A percentile compares a stretch with the other conserved stretches of the same genome.
Evolutionary conservation across 2,888 invertebrate species (phyloP).

Genomic region (Pristionchus entomophagus): DNA sequence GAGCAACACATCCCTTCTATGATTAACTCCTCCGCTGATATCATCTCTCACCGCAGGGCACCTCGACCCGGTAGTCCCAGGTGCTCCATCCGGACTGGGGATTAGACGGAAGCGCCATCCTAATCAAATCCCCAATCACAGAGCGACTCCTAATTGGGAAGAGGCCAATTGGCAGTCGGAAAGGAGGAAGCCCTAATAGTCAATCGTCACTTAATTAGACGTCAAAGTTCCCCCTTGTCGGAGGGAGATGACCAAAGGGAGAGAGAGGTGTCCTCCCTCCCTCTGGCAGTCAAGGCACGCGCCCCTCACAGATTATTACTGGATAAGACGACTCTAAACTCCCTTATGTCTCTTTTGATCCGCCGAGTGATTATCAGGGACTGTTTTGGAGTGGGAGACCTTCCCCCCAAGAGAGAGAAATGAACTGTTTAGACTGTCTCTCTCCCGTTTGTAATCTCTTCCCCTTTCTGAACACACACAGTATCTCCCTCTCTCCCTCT

Average conservation of each 20-base stretch:
- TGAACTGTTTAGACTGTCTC: constrained; percentile 3
- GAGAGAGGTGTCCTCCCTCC: background rate
- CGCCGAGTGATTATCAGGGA: constrained; percentile 6
- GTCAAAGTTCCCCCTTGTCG: background rate
- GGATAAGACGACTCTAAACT: background rate
- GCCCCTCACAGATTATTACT: constrained; percentile 31
- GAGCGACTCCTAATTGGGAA: constrained; percentile 3
- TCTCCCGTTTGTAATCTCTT: constrained; percentile 15
- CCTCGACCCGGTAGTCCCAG: background rate
- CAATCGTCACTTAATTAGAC: constrained; percentile 21
- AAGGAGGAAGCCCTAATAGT: background rate
- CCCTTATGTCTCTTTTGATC: background rate
- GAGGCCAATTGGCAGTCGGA: constrained; percentile 8
- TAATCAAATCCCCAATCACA: constrained; percentile 29
- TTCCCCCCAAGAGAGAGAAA: too few species aligned
- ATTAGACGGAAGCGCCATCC: constrained; percentile 19
- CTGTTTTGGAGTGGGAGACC: background rate
- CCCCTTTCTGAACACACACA: background rate
- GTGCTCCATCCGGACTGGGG: background rate
- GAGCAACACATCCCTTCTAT: constrained; percentile 20
- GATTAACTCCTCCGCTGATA: constrained; percentile 11
- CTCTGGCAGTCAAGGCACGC: constrained; percentile 19
- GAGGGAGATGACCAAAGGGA: background rate
- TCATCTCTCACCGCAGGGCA: background rate
- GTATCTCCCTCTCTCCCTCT: background rate